Percentiles rank a stretch among this genome's conserved stretches.
Conservation (phyloP, 2,797 vertebrate genomes). For the Lithobates pipiens region DNA sequence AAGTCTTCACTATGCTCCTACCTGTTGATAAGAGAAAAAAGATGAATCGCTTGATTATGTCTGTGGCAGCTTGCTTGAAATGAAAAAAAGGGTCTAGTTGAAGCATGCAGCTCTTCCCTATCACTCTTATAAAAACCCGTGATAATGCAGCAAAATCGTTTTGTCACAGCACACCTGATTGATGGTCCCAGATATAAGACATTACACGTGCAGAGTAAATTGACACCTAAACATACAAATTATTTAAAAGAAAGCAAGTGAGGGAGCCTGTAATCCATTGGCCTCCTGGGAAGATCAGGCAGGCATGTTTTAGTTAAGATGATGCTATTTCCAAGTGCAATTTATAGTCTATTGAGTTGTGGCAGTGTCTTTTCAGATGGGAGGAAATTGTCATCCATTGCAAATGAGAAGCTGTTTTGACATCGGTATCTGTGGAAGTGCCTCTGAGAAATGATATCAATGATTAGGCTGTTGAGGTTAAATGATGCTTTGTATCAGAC, state of each 20-base stretch:
- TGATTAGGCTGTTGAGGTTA: conserved; percentile 84
- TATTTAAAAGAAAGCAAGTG: conserved; percentile 90
- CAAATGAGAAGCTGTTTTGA: conserved; percentile 94
- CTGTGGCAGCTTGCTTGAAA: conserved; percentile 79
- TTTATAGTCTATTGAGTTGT: conserved; percentile 97
- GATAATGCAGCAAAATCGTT: conserved; percentile 84
- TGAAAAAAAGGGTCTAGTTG: conserved; percentile 80
- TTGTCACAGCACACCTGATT: conserved; percentile 84
- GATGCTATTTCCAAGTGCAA: conserved; percentile 90
- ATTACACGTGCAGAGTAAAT: conserved; percentile 84
- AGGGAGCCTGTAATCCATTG: conserved; percentile 61
- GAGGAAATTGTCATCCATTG: conserved; percentile 97
- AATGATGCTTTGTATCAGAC: conserved; percentile 82
- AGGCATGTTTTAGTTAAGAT: conserved; percentile 89
- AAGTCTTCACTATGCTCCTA: conserved; percentile 71
- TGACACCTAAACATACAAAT: conserved; percentile 96
- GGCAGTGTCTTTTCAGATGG: conserved; percentile 88
- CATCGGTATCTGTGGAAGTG: conserved; percentile 77
- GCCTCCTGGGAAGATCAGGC: conserved; percentile 76
- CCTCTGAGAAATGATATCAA: conserved; percentile 86
- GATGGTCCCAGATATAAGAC: conserved; percentile 85
- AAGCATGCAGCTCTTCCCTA: conserved; percentile 76
- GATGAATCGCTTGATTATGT: conserved; percentile 83
- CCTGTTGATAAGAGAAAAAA: conserved; percentile 82
- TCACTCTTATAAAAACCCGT: conserved; percentile 91